Percentiles rank a stretch among this genome's conserved stretches.
Evolutionary conservation across 2,797 vertebrate species (phyloP).

Genomic region (Bryconaethiops microstoma): DNA sequence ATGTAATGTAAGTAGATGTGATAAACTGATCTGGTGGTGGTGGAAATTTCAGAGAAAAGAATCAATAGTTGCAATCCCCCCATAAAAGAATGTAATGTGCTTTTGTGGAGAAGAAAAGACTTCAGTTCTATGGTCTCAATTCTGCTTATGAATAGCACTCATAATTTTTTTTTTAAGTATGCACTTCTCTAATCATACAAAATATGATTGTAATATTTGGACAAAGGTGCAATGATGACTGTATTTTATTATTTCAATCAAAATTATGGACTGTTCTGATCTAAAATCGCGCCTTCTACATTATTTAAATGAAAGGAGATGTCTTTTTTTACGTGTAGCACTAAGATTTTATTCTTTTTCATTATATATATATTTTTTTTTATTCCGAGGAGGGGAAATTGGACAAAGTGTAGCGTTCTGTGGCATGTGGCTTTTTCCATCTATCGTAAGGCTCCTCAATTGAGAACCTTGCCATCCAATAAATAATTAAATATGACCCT

Average conservation of each 20-base stretch:
- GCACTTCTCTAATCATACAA: slow-evolving; percentile 15
- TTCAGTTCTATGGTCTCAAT: slow-evolving; percentile 25
- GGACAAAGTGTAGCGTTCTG: background rate
- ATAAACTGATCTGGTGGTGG: slow-evolving; percentile 32
- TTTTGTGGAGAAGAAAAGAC: slow-evolving; percentile 28
- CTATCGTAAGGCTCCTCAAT: background rate
- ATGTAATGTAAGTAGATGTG: slow-evolving; percentile 37
- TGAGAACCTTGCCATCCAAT: background rate
- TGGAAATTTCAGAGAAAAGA: slow-evolving; percentile 32
- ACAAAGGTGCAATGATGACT: slow-evolving; percentile 4
- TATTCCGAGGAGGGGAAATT: background rate
- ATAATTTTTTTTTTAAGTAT: slow-evolving; percentile 17
- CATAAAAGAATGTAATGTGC: slow-evolving; percentile 17
- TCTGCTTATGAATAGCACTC: slow-evolving; percentile 10
- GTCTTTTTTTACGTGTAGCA: background rate
- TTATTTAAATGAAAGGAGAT: background rate
- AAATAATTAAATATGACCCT: background rate
- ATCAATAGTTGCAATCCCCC: slow-evolving; percentile 41
- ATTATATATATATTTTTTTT: background rate
- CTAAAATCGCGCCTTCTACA: background rate
- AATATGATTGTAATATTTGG: slow-evolving; percentile 17
- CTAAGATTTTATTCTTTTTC: background rate
- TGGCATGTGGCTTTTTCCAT: background rate
- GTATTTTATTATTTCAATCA: background rate
- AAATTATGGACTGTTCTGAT: background rate